Evolutionary conservation across 1,140 invertebrate species (phyloP), one percentile per base, ranked within the genome.

Genomic region (Chironomus striatipennis): DNA sequence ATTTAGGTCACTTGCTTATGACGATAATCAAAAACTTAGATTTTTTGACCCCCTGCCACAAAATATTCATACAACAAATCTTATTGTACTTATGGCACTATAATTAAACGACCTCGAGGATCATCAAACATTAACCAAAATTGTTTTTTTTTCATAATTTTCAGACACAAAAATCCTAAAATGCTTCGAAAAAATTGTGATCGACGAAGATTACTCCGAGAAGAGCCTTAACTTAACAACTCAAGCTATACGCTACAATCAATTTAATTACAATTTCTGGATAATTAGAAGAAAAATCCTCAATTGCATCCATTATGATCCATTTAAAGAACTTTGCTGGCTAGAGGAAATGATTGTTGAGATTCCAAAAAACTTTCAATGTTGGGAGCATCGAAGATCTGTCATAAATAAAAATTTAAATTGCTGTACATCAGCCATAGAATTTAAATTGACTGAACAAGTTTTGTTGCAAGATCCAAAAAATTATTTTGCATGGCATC

Each of bases 401-500:
- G n/a, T 57, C 15, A n/a, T n/a, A 15, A 57, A 57, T 57, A n/a
- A 5, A 57, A 57, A 57, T 57, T 15, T 57, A 5, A 57, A n/a
- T 57, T 57, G 47, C 47, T 57, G 47, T n/a, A 57, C 47, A 57
- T 57, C 89, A 0, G 86, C 84, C 12, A 83, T 87, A 65, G 96
- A 98, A 81, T 84, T 98, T 70, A 81, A 88, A 70, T 89, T 98
- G 77, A 97, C 93, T 17, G 86, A 88, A 75, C 83, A 84, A 42
- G 89, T 96, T 75, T 84, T 98, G 5, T 79, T 85, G 65, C 86
- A 90, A 76, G 97, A 99, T 84, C 87, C 92, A 1, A 98, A 98
- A 83, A 98, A 98, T 85, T 98, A 98, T 84, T 97, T 98, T 85
- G 95, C 94, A 2, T 99, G 97, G 97, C 95, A 98, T 83, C 92